Evolutionary conservation across 1,140 invertebrate genomes (phyloP), one percentile per base, ranked within the genome.

Genomic region (Leptestheria dahalacensis): DNA sequence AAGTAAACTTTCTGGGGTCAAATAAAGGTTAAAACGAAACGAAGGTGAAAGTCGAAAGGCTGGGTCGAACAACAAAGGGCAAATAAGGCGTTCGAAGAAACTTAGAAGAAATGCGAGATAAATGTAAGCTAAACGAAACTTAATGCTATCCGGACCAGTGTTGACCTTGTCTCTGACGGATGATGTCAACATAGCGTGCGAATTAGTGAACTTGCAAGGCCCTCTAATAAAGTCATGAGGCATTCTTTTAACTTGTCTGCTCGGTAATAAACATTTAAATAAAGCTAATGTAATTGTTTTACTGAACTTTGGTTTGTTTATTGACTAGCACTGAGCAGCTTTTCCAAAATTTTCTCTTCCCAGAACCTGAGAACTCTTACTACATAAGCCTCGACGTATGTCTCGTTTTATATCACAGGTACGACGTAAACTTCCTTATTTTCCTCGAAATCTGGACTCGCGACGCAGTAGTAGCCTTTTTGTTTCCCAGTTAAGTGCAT

Each of bases 371-470:
- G 65, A 1, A 69, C 67, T 62, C 69, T 69, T 10, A 65, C 65
- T 33, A 70, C 57, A 9, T 67, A 67, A 57, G 64, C 59, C 64
- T 71, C 66, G 6, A 69, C 66, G 62, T 70, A 72, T 33, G 52
- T 25, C 3, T 4, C 4, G n/a, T 54, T 28, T 20, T 9, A 54
- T 28, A 9, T 24, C 3, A 54, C 52, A 28, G 2, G 25, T 9
- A 4, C 18, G 4, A 54, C 33, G 3, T 2, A 28, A 15, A 54
- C 52, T 26, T 54, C 20, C 4, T 18, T 21, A 15, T 25, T 15
- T 15, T 6, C n/a, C 33, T 54, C 52, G 33, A 54, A 54, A 15
- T 54, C 26, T 6, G 52, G 52, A 4, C n/a, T 15, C 21, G 52
- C 52, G 21, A 33, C 52, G 33, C 24, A 54, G n/a, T 28, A 54